Percentiles rank a stretch among this genome's conserved stretches.
Evolutionary conservation across 2,888 invertebrate genomes (phyloP).

Genomic region (Sarcophaga subvicina): DNA sequence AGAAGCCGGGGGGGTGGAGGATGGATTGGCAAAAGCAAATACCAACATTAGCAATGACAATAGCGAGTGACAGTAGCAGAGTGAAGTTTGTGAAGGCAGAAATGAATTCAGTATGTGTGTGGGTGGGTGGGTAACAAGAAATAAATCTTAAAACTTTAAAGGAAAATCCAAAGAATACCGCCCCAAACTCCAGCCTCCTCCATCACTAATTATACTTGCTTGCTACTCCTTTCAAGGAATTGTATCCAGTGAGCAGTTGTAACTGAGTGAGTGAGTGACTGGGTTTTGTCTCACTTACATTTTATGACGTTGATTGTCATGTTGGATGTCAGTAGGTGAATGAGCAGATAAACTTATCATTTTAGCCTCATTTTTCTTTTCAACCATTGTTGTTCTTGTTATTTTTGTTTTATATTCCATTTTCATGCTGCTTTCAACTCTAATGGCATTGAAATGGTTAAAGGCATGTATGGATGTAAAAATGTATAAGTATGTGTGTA

Average conservation of each 20-base stretch:
- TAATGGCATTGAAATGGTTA: conserved; percentile 47
- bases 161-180: conserved; percentile 2
- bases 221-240: neutral
- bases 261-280: conserved; percentile 30
- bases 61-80: neutral
- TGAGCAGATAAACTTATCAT: conserved; percentile 61
- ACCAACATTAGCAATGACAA: neutral
- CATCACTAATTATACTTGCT: too few species aligned
- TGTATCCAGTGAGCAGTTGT: neutral
- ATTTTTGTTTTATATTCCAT: neutral
- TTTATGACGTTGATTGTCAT: conserved; percentile 68
- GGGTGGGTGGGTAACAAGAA: conserved; percentile 33
- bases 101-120: conserved; percentile 2
- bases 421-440: neutral
- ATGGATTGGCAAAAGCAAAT: neutral
- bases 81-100: neutral
- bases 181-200: neutral
- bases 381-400: neutral
- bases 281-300: conserved; percentile 44
- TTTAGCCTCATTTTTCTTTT: conserved; percentile 36
- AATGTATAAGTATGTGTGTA: neutral
- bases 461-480: neutral
- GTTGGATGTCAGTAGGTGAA: conserved; percentile 67
- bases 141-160: conserved; percentile 36
- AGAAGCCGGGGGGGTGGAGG: neutral